phyloP scores from a whole-genome alignment of 2,888 invertebrate genomes.

The Drosophila paracracens region DNA sequence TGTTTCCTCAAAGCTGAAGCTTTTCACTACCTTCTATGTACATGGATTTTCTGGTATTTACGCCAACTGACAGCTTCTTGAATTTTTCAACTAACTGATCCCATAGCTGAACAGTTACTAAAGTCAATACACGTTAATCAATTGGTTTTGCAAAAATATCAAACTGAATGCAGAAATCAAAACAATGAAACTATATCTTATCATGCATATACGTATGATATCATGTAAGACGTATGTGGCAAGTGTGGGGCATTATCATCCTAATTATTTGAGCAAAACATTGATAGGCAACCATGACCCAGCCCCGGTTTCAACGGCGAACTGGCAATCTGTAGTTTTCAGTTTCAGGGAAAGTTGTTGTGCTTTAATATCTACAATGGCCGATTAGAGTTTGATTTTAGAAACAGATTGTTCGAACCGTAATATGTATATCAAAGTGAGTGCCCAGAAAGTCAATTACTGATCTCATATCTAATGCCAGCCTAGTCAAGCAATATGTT shows the following conservation, averaged over 20 bases:
- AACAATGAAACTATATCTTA: slow-evolving; percentile 67
- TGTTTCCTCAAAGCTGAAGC: slow-evolving; percentile 23
- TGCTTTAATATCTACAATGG: slow-evolving; percentile 46
- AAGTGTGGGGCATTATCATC: slow-evolving; percentile 61
- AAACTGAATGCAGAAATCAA: slow-evolving; percentile 32
- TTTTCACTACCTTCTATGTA: not conserved
- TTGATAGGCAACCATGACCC: slow-evolving; percentile 74
- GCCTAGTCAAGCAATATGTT: slow-evolving; percentile 32
- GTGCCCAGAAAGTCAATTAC: slow-evolving; percentile 4
- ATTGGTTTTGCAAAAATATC: slow-evolving; percentile 43
- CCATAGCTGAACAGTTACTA: slow-evolving; percentile 46
- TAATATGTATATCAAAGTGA: not conserved
- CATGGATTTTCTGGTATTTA: not conserved
- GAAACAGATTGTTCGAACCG: not conserved
- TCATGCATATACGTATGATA: slow-evolving; percentile 65
- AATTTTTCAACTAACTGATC: slow-evolving; percentile 45
- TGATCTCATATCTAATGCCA: not conserved
- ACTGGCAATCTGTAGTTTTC: slow-evolving; percentile 38
- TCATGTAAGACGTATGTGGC: slow-evolving; percentile 56
- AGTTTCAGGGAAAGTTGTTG: slow-evolving; percentile 43
- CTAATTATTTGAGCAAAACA: slow-evolving; percentile 60
- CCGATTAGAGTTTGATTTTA: slow-evolving; percentile 55
- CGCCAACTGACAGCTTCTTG: slow-evolving; percentile 20
- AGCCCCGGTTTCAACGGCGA: slow-evolving; percentile 41
- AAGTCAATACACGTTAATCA: slow-evolving; percentile 38